phyloP scores from a whole-genome alignment of 2,797 vertebrate species.

The Smutsia gigantea region DNA sequence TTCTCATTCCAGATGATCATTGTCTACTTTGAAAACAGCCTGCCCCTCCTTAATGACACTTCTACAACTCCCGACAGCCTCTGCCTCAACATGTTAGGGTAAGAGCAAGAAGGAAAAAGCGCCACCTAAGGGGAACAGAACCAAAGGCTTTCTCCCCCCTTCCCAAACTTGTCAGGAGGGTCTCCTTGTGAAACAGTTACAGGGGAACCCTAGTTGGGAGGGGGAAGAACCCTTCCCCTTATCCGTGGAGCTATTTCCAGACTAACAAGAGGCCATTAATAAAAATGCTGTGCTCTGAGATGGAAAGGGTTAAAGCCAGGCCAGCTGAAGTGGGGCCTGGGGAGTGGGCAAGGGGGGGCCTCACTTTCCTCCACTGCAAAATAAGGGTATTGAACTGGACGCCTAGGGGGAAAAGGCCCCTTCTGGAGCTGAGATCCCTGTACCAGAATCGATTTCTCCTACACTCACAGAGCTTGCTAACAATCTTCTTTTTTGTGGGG shows the following conservation, averaged over 20 bases:
- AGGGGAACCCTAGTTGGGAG: neutral
- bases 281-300: neutral
- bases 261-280: slow-evolving; percentile 4
- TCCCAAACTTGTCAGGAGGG: neutral
- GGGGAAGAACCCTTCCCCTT: neutral
- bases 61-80: neutral
- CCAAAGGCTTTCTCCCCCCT: neutral
- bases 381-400: slow-evolving; percentile 42
- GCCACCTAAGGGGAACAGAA: neutral
- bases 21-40: neutral
- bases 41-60: neutral
- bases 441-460: neutral
- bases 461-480: neutral
- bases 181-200: neutral
- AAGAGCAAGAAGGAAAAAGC: neutral
- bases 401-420: neutral
- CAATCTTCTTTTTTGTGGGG: neutral
- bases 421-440: neutral
- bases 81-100: neutral
- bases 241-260: neutral
- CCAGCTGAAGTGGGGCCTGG: neutral
- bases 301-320: slow-evolving; percentile 16
- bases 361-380: slow-evolving; percentile 57
- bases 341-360: neutral
- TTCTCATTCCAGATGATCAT: neutral